Conservation (phyloP, 2,888 invertebrate genomes). For the Hirudinaria manillensis region DNA sequence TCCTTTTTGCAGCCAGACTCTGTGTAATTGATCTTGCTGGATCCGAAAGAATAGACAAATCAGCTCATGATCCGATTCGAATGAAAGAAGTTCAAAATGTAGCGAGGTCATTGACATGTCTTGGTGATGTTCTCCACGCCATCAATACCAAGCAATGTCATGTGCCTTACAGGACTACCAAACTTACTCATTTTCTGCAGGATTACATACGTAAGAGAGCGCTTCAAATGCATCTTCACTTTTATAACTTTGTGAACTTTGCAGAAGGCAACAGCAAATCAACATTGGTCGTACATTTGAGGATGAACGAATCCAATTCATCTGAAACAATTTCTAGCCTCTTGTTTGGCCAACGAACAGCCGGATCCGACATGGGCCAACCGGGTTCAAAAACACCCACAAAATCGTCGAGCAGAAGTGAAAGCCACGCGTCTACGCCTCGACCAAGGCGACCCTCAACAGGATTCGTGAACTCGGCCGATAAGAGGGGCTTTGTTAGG, state of each 20-base stretch:
- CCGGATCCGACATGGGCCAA: slow-evolving; percentile 12
- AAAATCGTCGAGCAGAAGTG: slow-evolving; percentile 11
- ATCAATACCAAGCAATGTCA: slow-evolving; percentile 30
- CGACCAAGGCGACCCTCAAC: slow-evolving; percentile 17
- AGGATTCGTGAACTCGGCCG: not conserved
- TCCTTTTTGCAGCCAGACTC: slow-evolving; percentile 21
- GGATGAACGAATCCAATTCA: not conserved
- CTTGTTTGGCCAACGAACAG: slow-evolving; percentile 33
- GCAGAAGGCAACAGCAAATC: slow-evolving; percentile 1
- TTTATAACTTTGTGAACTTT: not conserved
- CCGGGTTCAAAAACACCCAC: slow-evolving; percentile 3
- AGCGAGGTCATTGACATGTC: slow-evolving; percentile 31
- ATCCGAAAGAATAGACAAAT: slow-evolving; percentile 33
- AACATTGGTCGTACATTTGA: slow-evolving; percentile 23
- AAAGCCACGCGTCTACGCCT: slow-evolving; percentile 1
- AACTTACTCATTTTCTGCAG: slow-evolving; percentile 34
- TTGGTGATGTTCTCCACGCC: slow-evolving; percentile 34
- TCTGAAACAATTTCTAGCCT: slow-evolving; percentile 33
- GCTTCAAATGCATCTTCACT: not conserved
- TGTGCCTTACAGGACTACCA: slow-evolving; percentile 32
- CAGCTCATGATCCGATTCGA: slow-evolving; percentile 6
- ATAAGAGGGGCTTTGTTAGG: not conserved
- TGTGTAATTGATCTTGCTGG: slow-evolving; percentile 32
- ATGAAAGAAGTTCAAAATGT: slow-evolving; percentile 32
- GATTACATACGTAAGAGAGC: slow-evolving; percentile 18